Base-by-base conservation (phyloP, 2,797 vertebrate genomes). In the Tapirus indicus region DNA sequence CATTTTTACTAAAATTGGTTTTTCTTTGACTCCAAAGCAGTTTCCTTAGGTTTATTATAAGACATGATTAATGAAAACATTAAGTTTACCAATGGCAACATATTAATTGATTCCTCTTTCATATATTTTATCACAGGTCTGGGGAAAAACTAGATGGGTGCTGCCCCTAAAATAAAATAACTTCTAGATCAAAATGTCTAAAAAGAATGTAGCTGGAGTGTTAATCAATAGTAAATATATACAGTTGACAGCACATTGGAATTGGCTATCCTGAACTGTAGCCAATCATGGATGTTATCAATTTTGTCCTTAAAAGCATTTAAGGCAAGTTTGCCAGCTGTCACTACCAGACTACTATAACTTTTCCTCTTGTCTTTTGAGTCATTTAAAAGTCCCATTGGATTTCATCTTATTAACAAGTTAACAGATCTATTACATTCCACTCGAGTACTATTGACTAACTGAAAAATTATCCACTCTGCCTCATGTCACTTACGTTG, bases 191-290 rank as follows among this genome's bases (percentile, higher is more conserved):
- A 96, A 97, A 96, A 97, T 93, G n/a, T 93, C 93, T 85, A 83
- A 94, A 97, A 97, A 90, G n/a, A 97, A 94, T 78, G 71, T 85
- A 96, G 64, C 90, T 95, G 44, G 88, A 96, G 32, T 94, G 75
- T 95, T 97, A 92, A 97, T 97, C 97, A 98, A 98, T 64, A 96
- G 25, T 62, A 98, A 98, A 97, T 94, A 96, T 64, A 94, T 14
- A 78, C 1, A 0, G 18, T 87, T 97, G 94, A 97, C 78, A 97
- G 92, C 82, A 79, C 60, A 66, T 47, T 95, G 58, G 88, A 98
- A 96, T 88, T 93, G 44, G 25, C 21, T 80, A 68, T 23, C 54
- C 66, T 98, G 97, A 97, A 69, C 87, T 95, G 69, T 13, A 97
- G 75, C 74, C 95, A 95, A 29, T 83, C 20, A 12, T 92, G 80